These are phyloP conservation scores for Chaetodon trifascialis DNA, from an alignment of 2,113 vertebrate species.

Conservation along the genomic window DNA sequence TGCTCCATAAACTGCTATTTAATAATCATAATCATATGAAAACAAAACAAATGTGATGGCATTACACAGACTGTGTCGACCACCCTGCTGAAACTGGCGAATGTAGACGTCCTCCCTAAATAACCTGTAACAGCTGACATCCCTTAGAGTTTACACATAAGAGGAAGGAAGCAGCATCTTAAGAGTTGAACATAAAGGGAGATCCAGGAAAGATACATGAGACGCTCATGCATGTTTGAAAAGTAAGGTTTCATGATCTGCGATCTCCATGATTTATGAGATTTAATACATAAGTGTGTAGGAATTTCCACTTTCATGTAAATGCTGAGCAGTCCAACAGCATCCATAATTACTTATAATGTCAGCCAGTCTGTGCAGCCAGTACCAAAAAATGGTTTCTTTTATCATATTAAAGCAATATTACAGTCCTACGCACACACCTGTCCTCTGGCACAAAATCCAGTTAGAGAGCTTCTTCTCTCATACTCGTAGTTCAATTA, in stretches of 20 bases:
- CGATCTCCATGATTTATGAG: neutral
- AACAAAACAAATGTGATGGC: neutral
- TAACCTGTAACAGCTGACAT: neutral
- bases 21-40: neutral
- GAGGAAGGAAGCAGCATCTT: neutral
- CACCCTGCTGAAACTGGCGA: neutral
- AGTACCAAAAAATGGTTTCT: too few species aligned
- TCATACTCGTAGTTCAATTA: neutral
- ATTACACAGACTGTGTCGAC: neutral
- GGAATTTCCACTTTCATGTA: neutral
- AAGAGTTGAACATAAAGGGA: neutral
- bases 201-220: too few species aligned
- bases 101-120: neutral
- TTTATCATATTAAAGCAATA: neutral
- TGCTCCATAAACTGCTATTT: slow-evolving; percentile 6
- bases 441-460: neutral
- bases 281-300: neutral
- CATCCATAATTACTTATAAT: neutral
- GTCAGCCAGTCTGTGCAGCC: neutral
- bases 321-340: neutral
- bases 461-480: neutral
- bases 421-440: too few species aligned
- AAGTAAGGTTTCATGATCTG: neutral
- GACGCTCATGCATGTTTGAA: neutral
- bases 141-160: neutral